Evolutionary conservation across 23 tunicate genomes (phyloP), one percentile per base, ranked within the genome.

Genomic region (Diplosoma virens): DNA sequence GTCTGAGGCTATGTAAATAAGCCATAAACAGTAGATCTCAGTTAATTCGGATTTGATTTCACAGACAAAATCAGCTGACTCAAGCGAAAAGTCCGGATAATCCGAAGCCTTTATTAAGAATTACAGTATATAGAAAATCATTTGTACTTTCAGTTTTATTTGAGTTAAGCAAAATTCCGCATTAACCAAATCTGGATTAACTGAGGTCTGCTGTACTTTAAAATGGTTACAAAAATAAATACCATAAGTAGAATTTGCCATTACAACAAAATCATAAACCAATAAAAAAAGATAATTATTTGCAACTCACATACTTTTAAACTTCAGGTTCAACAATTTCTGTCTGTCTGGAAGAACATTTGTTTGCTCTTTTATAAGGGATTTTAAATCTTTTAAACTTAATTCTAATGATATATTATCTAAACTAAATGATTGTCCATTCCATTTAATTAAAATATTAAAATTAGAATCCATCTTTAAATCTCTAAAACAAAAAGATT

Each of bases 391-490:
- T 69, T 67, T 48, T 1, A 93, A 80, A 9, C 64, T 86, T 14
- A 47, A 50, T 1, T 31, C 78, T 18, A 50, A 35, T 30, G 74
- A 37, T 4, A 59, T 30, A n/a, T 34, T 32, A 33, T 71, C 73
- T 4, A 87, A 47, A 30, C 50, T 37, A 76, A 58, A 82, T 1
- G 53, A 14, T 21, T 93, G 59, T 9, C 90, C 86, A 35, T 65
- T 82, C 98, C 98, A 93, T 87, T 93, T 93, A 35, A 93, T 41
- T 41, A 14, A 71, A 0, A 92, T 53, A 7, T 50, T 79, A 50
- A 35, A 66, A 36, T 32, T 14, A 6, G 68, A 60, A 11, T n/a
- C 6, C 82, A 78, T 78, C 30, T 26, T 76, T 58, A 23, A 9
- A 66, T 25, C 20, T 20, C 65, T 58, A 25, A n/a, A 58, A 21